Conservation (phyloP, 2,888 invertebrate species). For the Calameuta pallipes region DNA sequence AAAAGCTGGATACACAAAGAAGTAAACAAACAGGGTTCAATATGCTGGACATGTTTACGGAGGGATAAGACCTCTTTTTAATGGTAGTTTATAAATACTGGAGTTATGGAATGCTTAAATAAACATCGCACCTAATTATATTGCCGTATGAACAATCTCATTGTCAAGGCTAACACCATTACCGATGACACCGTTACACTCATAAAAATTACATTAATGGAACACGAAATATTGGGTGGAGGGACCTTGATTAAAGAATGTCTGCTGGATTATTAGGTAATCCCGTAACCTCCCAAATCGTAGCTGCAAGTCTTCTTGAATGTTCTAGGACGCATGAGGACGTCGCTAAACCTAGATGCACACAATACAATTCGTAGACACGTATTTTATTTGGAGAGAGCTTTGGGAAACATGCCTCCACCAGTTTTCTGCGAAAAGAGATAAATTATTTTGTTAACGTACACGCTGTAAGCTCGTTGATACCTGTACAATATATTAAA, state of each 20-base stretch:
- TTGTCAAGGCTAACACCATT: not conserved
- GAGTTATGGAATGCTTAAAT: slow-evolving; percentile 9
- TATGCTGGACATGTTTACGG: not conserved
- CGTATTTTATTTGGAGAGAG: slow-evolving; percentile 72
- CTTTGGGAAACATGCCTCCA: slow-evolving; percentile 77
- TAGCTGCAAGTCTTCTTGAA: slow-evolving; percentile 83
- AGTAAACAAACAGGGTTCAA: not conserved
- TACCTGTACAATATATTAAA: not conserved
- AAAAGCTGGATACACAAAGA: not conserved
- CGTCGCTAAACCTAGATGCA: slow-evolving; percentile 86
- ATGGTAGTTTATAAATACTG: slow-evolving; percentile 40
- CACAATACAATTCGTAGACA: slow-evolving; percentile 83
- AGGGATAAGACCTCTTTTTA: not conserved
- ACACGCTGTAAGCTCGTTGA: not conserved
- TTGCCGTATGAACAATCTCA: not conserved
- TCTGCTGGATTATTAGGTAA: slow-evolving; percentile 74
- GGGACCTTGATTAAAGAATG: slow-evolving; percentile 66
- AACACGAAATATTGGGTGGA: not conserved
- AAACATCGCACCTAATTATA: not conserved
- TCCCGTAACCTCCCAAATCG: slow-evolving; percentile 79
- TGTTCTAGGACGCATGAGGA: slow-evolving; percentile 87
- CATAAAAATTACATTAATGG: not conserved
- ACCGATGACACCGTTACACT: not conserved
- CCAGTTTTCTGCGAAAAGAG: slow-evolving; percentile 69
- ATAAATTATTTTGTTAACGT: slow-evolving; percentile 5